Base-by-base conservation (phyloP, 2,888 invertebrate species). In the Luperina testacea region DNA sequence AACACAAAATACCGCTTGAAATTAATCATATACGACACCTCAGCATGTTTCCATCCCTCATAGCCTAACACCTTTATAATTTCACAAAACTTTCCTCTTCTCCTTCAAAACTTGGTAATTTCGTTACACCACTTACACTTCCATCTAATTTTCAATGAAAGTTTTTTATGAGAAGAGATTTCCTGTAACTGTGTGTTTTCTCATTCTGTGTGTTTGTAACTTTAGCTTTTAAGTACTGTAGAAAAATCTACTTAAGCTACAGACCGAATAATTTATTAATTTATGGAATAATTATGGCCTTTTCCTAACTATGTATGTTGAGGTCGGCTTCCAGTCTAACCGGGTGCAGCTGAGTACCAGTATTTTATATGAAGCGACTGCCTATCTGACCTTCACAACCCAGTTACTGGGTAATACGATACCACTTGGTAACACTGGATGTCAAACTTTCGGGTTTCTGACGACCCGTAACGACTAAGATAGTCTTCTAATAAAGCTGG, bases 121-220 rank as follows among this genome's bases (percentile, higher is more conserved):
- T 73, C 71, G 64, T 87, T 82, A 82, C 64, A 73, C 61, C 83
- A 78, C 71, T 83, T 78, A 84, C 42, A 73, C 67, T 76, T 77
- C 53, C 64, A 80, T 75, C 73, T 32, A 79, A 86, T 82, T 86
- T 73, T 80, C 72, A 68, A 64, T 68, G 27, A 73, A 69, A 85
- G 48, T 78, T 85, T 85, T 53, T 72, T 75, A 57, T 69, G 65
- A 27, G 8, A 27, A 65, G 59, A 76, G 75, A 78, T 75, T 79
- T 78, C 45, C 67, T 68, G 32, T 32, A 48, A 48, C 48, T 48
- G 48, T 48, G 48, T 48, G 48, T 13, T 42, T 32, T 32, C 32
- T 32, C 32, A 32, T 32, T 32, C 32, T 32, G 32, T 32, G 32
- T 32, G 38, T 38, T 38, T 38, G 38, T 38, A 38, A 38, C 38